Conservation (phyloP, 1,140 invertebrate genomes). For the Eubasilissa regina region DNA sequence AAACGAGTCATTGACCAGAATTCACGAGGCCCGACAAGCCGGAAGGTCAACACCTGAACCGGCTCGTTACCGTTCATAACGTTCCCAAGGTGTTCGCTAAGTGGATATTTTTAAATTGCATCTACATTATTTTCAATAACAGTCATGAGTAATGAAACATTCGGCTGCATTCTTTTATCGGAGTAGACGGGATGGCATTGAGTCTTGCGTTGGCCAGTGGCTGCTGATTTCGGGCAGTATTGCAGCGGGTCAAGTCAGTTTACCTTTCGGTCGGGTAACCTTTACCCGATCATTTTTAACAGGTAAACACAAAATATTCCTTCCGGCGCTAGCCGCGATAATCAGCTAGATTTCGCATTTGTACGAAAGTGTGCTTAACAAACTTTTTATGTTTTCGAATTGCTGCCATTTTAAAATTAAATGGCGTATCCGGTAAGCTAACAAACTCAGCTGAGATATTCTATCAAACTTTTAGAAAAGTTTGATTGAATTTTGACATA, state of each 20-base stretch:
- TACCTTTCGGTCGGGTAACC: too few relatives aligned
- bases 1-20: slow-evolving; percentile 24
- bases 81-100: slow-evolving; percentile 19
- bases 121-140: slow-evolving; percentile 24
- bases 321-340: too few relatives aligned
- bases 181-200: slow-evolving; percentile 32
- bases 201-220: not conserved
- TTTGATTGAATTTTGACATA: too few relatives aligned
- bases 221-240: slow-evolving; percentile 3
- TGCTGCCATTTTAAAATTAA: too few relatives aligned
- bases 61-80: slow-evolving; percentile 26
- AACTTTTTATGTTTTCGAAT: too few relatives aligned
- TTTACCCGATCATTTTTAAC: too few relatives aligned
- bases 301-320: too few relatives aligned
- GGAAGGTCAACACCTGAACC: slow-evolving; percentile 23
- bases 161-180: slow-evolving; percentile 21
- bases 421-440: too few relatives aligned
- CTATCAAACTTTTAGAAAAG: too few relatives aligned
- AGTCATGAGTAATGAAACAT: slow-evolving; percentile 36
- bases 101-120: not conserved
- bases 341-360: too few relatives aligned
- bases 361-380: too few relatives aligned
- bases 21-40: not conserved
- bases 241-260: slow-evolving; percentile 22
- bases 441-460: too few relatives aligned